Percentiles rank a stretch among this genome's conserved stretches.
Conservation (phyloP, 2,797 vertebrate genomes). For the Xenentodon cancila region DNA sequence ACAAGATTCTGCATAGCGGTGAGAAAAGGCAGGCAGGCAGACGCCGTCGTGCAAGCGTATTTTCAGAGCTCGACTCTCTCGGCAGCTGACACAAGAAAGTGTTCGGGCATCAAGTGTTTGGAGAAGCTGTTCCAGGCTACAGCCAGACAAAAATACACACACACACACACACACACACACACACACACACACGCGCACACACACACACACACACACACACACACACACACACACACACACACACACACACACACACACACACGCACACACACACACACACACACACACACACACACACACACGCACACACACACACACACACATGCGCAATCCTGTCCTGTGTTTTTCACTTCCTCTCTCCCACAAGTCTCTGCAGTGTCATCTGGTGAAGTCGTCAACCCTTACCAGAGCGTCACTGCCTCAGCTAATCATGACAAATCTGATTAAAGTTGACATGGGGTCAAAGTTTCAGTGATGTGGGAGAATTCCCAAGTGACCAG, state of each 20-base stretch:
- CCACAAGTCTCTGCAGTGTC: constrained; percentile 1
- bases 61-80: constrained; percentile 16
- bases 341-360: not conserved
- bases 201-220: too few relatives aligned
- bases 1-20: constrained; percentile 31
- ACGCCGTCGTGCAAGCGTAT: constrained; percentile 23
- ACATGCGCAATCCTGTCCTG: not conserved
- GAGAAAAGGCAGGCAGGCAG: constrained; percentile 16
- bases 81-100: constrained; percentile 10
- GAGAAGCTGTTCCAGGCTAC: constrained; percentile 9
- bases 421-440: constrained; percentile 42
- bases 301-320: not conserved
- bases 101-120: constrained; percentile 13
- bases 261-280: too few relatives aligned
- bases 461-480: constrained; percentile 26
- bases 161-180: too few relatives aligned
- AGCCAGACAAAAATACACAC: not conserved
- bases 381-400: constrained; percentile 16
- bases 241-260: too few relatives aligned
- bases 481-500: constrained; percentile 37
- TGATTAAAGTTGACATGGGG: constrained; percentile 62
- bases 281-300: too few relatives aligned
- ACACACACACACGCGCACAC: too few relatives aligned
- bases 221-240: too few relatives aligned
- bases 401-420: constrained; percentile 9